These are phyloP conservation scores for Heliangelus exortis DNA, from an alignment of 2,797 vertebrate species.

Conservation along the genomic window DNA sequence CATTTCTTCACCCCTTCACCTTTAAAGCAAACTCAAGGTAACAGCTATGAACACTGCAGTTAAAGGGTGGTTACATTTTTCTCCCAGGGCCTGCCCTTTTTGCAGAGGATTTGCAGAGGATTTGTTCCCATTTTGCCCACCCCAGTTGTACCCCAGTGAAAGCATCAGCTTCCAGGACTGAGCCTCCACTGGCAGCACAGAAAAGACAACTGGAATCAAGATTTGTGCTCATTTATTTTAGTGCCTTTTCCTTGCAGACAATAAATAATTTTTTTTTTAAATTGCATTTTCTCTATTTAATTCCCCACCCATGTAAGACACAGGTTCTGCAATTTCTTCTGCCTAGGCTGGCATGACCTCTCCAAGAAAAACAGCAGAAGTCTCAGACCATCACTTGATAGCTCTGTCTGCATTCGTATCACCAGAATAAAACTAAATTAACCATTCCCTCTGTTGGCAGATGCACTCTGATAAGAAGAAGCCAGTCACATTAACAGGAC, in stretches of 20 bases:
- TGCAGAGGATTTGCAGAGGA: background rate
- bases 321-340: background rate
- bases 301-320: background rate
- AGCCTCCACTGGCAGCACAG: background rate
- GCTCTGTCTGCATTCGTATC: background rate
- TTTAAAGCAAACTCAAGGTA: background rate
- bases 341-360: background rate
- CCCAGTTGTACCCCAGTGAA: rapidly evolving
- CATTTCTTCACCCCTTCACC: background rate
- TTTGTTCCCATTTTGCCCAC: background rate
- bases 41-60: background rate
- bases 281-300: background rate
- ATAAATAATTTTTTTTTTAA: no score
- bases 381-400: background rate
- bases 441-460: background rate
- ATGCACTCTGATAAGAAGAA: background rate
- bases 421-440: background rate
- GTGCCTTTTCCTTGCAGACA: background rate
- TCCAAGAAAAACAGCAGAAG: background rate
- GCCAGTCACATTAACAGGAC: background rate
- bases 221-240: background rate
- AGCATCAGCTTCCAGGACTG: background rate
- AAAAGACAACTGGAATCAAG: background rate
- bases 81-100: background rate
- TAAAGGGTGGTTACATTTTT: background rate